Evolutionary conservation across 1,140 invertebrate genomes (phyloP).

Genomic region (Akabosia matsudoensis): DNA sequence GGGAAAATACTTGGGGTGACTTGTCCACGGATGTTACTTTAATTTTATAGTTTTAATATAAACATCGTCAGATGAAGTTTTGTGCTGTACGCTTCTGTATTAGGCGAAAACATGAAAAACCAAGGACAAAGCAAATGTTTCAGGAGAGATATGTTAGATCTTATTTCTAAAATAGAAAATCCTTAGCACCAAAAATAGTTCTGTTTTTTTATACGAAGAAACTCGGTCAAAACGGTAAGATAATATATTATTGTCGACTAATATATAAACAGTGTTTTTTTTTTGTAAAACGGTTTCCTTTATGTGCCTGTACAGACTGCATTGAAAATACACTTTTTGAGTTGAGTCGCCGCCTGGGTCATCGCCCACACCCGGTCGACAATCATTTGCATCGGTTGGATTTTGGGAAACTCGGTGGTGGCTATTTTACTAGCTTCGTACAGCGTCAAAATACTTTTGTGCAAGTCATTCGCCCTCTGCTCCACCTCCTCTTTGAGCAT

Average conservation of each 20-base stretch:
- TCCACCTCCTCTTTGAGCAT: constrained; percentile 63
- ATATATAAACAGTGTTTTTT: background rate
- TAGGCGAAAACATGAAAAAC: too few species aligned
- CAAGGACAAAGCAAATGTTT: too few species aligned
- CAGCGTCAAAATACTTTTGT: constrained; percentile 35
- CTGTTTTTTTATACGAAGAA: too few species aligned
- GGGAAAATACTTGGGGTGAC: too few species aligned
- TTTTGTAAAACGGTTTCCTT: background rate
- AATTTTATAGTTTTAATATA: too few species aligned
- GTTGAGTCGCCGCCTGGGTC: constrained; percentile 36
- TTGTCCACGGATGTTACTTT: too few species aligned
- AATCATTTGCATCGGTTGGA: constrained; percentile 42
- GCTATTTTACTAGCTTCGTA: constrained; percentile 39
- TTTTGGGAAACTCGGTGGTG: constrained; percentile 39
- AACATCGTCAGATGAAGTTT: too few species aligned
- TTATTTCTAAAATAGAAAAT: too few species aligned
- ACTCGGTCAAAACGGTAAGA: too few species aligned
- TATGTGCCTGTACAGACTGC: constrained; percentile 30
- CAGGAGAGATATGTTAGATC: too few species aligned
- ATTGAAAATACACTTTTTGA: constrained; percentile 44
- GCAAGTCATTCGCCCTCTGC: constrained; percentile 55
- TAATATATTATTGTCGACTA: background rate
- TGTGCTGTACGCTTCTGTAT: too few species aligned
- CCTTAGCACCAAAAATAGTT: too few species aligned
- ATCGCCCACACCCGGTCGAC: constrained; percentile 39